Conservation (phyloP, 1,140 invertebrate species). For the Heliconius hewitsoni region DNA sequence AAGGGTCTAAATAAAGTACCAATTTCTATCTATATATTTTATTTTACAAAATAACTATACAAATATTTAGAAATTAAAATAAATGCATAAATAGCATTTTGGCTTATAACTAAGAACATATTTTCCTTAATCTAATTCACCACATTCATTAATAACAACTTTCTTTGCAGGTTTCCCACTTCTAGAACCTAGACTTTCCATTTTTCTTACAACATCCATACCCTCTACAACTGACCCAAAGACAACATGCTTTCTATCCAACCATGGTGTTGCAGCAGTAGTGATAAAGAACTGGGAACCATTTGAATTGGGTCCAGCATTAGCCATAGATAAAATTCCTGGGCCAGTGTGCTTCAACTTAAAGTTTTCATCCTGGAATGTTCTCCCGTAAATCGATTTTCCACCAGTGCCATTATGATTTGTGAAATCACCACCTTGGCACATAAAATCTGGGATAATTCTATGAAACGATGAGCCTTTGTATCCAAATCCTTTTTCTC, state of each 20-base stretch:
- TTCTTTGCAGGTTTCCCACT: conserved; percentile 90
- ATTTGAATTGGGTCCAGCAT: conserved; percentile 90
- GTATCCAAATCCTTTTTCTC: conserved; percentile 91
- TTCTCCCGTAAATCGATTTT: conserved; percentile 89
- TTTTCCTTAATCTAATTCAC: conserved; percentile 83
- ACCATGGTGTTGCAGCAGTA: conserved; percentile 90
- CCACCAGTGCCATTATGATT: conserved; percentile 90
- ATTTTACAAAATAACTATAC: not conserved
- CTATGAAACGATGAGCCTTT: conserved; percentile 90
- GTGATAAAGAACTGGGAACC: conserved; percentile 94
- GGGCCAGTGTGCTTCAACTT: conserved; percentile 87
- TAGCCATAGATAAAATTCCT: conserved; percentile 89
- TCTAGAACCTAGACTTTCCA: conserved; percentile 87
- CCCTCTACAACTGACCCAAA: conserved; percentile 92
- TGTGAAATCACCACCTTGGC: conserved; percentile 91
- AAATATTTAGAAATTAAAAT: not conserved
- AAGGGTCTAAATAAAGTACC: not conserved
- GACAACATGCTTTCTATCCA: conserved; percentile 93
- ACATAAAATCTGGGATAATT: conserved; percentile 94
- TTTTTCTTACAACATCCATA: conserved; percentile 90
- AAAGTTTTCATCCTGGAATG: conserved; percentile 93
- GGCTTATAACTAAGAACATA: not conserved
- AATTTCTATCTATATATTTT: not conserved
- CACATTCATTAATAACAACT: conserved; percentile 88
- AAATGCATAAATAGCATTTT: conserved; percentile 2